Evolutionary conservation across 1,140 invertebrate genomes (phyloP), one percentile per base, ranked within the genome.

Genomic region (Vanessa tameamea): DNA sequence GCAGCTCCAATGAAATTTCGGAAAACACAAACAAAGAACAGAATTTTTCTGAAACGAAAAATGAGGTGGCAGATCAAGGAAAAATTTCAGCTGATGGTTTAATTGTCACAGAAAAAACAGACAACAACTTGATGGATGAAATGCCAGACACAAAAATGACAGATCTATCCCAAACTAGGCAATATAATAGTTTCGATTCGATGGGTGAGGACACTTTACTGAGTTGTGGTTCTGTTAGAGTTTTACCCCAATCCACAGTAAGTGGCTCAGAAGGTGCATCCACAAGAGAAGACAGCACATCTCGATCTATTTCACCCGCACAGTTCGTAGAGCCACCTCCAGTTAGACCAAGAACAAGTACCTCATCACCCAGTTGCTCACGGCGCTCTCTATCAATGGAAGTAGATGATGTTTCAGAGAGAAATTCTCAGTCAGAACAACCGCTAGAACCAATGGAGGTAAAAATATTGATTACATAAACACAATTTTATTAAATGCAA

Each of bases 71-170:
- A 65, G 88, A 92, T 76, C 86, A 93, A 73, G 84, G 84, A 12
- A 91, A 89, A 78, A 90, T 93, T 81, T 85, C 90, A 73, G 80
- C 90, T 66, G 90, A 89, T 82, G 88, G 88, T n/a, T 83, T 93
- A 66, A 93, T 93, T 79, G 92, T 93, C 16, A 93, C 89, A 69
- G 91, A 93, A 81, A 93, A 93, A 77, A 76, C 91, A 72, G 89
- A 92, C 53, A 91, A 86, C 78, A 93, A 91, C 82, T 82, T 93
- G 66, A 71, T 93, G 74, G 92, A 93, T 84, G 92, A 93, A 82
- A 93, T 93, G 78, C 87, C 91, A 75, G 92, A 93, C 73, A 92
- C 92, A 66, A 93, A 93, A 86, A 93, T 93, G 90, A 91, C 90
- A 81, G 90, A 93, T 79, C 78, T 93, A 47, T 90, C 92, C 70